Evolutionary conservation across 2,797 vertebrate species (phyloP), one percentile per base, ranked within the genome.

Genomic region (Sebastes matsubarae): DNA sequence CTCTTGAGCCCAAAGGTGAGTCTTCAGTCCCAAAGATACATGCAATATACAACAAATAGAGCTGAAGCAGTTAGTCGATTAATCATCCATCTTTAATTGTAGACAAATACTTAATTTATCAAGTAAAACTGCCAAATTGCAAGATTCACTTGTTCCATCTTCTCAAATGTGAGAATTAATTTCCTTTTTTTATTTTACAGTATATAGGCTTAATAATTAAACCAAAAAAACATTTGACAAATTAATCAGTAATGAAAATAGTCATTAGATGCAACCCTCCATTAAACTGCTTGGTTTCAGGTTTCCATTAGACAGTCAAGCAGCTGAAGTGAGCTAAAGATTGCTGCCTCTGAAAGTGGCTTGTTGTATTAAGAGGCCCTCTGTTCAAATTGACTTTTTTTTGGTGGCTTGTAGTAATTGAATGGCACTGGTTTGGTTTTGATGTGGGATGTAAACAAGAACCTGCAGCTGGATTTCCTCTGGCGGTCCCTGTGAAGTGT

Each of bases 361-460:
- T 11, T 70, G 58, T 27, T 32, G 67, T 65, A 74, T 77, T n/a
- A 75, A 61, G 25, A 65, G 61, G 22, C 34, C 5, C 11, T 18
- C 2, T 82, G 64, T 66, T 34, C 46, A 78, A 75, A 77, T 77
- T 4, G 34, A 14, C 22, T 54, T 60, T 16, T 42, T 20, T 66
- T 64, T 75, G 20, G 46, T 72, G 75, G 60, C 65, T 72, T 65
- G 27, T 67, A 42, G 54, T 81, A 16, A 68, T 55, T 88, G 54
- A 77, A 32, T 29, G 5, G 10, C 24, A 30, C 54, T 58, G 30
- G 52, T 79, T 77, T 73, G 34, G 32, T 80, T 85, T 60, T 87
- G 65, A 74, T 81, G 83, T 80, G 83, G 64, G 59, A 57, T 72
- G 54, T 87, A 81, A 85, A 89, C 72, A 74, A 63, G 20, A 71